Evolutionary conservation across 2,888 invertebrate genomes (phyloP).

Genomic region (Tineola bisselliella): DNA sequence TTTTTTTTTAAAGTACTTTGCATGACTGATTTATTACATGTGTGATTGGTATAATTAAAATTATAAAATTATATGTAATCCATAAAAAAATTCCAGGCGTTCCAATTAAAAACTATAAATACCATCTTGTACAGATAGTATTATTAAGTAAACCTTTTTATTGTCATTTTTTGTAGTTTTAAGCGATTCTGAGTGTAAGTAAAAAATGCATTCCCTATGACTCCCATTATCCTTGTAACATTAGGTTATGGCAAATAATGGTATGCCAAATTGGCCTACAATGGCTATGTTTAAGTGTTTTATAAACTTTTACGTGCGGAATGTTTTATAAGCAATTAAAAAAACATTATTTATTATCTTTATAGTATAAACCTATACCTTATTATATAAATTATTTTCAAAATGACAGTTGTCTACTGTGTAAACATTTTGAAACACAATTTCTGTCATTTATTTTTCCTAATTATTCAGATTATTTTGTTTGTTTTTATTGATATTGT

Average conservation of each 20-base stretch:
- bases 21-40: not conserved
- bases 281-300: not conserved
- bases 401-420: too few species aligned
- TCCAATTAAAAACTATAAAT: not conserved
- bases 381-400: too few species aligned
- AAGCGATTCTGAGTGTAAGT: not conserved
- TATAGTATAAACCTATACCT: too few species aligned
- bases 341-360: too few species aligned
- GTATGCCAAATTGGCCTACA: not conserved
- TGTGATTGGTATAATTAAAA: not conserved
- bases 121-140: not conserved
- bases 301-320: not conserved
- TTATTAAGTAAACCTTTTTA: not conserved
- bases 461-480: too few species aligned
- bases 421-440: too few species aligned
- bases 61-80: not conserved
- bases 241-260: not conserved
- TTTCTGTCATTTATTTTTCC: too few species aligned
- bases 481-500: too few species aligned
- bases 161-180: not conserved
- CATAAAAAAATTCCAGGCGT: not conserved
- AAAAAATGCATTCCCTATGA: not conserved
- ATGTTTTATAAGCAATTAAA: too few species aligned
- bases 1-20: not conserved
- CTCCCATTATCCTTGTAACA: not conserved